These are phyloP conservation scores for Dendronephthya gigantea DNA, from an alignment of 64 coral and sea anemone genomes.

Conservation along the genomic window DNA sequence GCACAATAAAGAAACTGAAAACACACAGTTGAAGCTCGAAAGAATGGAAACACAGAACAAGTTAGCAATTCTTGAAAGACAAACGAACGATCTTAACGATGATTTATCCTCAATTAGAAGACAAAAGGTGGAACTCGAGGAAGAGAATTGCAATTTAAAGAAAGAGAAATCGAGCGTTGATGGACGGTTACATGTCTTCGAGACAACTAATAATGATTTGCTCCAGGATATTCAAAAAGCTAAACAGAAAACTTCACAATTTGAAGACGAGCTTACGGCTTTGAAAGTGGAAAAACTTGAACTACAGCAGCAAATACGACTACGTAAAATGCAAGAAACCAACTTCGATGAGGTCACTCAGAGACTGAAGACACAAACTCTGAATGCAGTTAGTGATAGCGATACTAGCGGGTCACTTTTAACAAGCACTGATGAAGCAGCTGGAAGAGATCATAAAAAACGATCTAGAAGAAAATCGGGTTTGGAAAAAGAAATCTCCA, in stretches of 20 bases:
- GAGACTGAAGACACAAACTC: too few species aligned
- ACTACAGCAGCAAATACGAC: not conserved
- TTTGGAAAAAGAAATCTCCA: constrained; percentile 9
- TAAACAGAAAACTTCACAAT: not conserved
- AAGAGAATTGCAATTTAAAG: not conserved
- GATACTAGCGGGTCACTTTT: not conserved
- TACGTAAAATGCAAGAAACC: not conserved
- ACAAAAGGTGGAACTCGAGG: not conserved
- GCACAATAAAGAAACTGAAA: not conserved
- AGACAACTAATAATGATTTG: not conserved
- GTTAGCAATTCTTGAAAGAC: not conserved
- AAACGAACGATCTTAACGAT: not conserved
- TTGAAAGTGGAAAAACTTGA: not conserved
- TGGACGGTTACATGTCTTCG: not conserved
- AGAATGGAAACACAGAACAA: not conserved
- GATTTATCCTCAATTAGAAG: not conserved
- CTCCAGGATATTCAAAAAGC: not conserved
- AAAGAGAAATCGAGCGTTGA: not conserved
- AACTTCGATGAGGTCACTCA: not conserved
- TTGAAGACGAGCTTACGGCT: not conserved
- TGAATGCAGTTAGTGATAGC: not conserved
- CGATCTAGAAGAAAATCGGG: not conserved
- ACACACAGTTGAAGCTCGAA: not conserved
- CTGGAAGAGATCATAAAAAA: not conserved
- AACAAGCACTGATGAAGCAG: not conserved